Base-by-base conservation (phyloP, 2,888 invertebrate species). In the Heliothis peltigera region DNA sequence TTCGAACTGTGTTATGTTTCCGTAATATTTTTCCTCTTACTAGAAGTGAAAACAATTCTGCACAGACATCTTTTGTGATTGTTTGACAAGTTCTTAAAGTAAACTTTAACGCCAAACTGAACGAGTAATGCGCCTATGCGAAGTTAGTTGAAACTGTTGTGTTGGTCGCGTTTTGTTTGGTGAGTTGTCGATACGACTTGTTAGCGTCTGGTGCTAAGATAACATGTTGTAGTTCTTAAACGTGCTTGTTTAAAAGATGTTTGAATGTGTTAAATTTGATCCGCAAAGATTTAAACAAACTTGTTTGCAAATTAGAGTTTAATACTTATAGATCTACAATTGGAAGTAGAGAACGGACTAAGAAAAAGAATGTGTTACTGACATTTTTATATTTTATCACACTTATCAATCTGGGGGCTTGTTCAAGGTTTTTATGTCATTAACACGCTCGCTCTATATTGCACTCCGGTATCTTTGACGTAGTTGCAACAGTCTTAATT, bases 21-120 rank as follows among this genome's bases (percentile, higher is more conserved):
- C 61, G 78, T 63, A 62, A 67, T 51, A 81, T 70, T 78, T 73
- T 74, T 79, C 64, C 68, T 77, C 66, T 71, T 61, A 66, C 52
- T 62, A 62, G 28, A 80, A 68, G 61, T 70, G 68, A 79, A 66
- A 74, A 72, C 67, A 73, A 70, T 66, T 56, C 32, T 32, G 15
- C 64, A 51, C 42, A 73, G 56, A 64, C 68, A 56, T 19, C 54
- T 64, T 55, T 70, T 58, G 48, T 58, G 61, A 65, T 69, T 63
- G 63, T 70, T 75, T 67, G 54, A 72, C 61, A 66, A 75, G 56
- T 61, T 66, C 58, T 51, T 60, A 44, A 21, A 63, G 49, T 54
- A 60, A 64, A 58, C 65, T 70, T 75, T 55, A 61, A 60, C 54
- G 35, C 39, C 25, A 57, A 19, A 7, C 42, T 17, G 53, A 17